Base-by-base conservation (phyloP, 2,797 vertebrate species). In the Poecilia velifera region DNA sequence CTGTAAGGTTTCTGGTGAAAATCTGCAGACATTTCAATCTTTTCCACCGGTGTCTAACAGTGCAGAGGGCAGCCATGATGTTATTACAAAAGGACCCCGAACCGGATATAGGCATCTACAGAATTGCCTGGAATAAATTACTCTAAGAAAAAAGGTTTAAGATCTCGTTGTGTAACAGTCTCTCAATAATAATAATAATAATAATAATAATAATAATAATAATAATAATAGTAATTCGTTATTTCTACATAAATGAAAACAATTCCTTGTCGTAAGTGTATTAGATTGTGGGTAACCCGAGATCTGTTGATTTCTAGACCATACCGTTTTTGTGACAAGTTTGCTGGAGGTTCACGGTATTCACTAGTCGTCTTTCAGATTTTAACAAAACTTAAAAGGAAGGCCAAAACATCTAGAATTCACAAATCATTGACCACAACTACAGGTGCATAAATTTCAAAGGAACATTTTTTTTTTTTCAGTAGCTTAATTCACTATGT, bases 31-130 rank as follows among this genome's bases (percentile, higher is more conserved):
- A 87, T 0, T 68, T 81, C 4, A 77, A 74, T 12, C 55, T 84
- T 87, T 90, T 96, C 86, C 95, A 94, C 76, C 93, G 88, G 90
- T 90, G 88, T 62, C 90, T 94, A 47, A 83, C 85, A 80, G 87
- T 90, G 6, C 85, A 93, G 74, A 96, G 66, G 73, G 93, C 94
- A 0, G 96, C 95, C 96, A 96, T 96, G 82, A 84, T 95, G 92
- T 94, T 93, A 3, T 90, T 79, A 36, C 75, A n/a, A 76, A 89
- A 95, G 89, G 95, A 95, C 94, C 94, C 82, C 0, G 28, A 2
- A 2, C 45, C 4, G 7, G 2, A 57, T 3, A 34, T 9, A 22
- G 82, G 77, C 91, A 94, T 28, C 92, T 51, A 13, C 0, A 46
- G 0, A 79, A 1, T 0, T 91, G 95, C 95, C 95, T 93, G 92